These are phyloP conservation scores for Ptychochromis oligacanthus DNA, from an alignment of 2,113 vertebrate genomes.

Conservation along the genomic window DNA sequence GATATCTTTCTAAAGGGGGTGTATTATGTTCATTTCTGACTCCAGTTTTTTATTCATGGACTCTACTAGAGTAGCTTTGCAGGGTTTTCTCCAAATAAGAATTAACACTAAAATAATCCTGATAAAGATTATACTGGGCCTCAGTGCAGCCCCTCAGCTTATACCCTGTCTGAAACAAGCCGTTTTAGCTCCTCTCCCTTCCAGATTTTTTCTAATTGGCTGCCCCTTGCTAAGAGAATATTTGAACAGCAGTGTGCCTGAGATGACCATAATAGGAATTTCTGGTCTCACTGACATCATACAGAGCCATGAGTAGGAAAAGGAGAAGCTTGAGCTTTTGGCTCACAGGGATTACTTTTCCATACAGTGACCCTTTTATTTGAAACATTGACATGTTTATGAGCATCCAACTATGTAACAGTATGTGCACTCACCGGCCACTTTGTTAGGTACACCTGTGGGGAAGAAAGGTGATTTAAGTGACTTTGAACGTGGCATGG, in stretches of 20 bases:
- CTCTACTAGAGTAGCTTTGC: not conserved
- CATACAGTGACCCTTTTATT: not conserved
- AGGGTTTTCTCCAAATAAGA: not conserved
- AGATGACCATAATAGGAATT: not conserved
- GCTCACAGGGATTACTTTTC: not conserved
- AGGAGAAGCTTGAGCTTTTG: not conserved
- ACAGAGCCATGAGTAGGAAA: no score
- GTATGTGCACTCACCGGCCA: not conserved
- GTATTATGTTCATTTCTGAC: not conserved
- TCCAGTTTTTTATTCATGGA: not conserved
- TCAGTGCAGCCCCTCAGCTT: not conserved
- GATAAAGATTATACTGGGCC: not conserved
- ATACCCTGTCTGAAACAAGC: not conserved
- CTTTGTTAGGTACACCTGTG: not conserved
- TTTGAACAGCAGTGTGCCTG: not conserved
- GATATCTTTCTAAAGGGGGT: not conserved
- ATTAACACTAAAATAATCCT: not conserved
- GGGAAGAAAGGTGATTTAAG: not conserved
- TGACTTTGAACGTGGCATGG: not conserved
- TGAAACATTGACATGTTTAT: not conserved
- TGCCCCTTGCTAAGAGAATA: not conserved
- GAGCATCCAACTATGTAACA: not conserved
- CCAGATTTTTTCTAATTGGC: not conserved
- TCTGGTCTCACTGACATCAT: not conserved
- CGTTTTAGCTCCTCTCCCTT: not conserved